A percentile compares a stretch with the other conserved stretches of the same genome.
Conservation (phyloP, 2,888 invertebrate genomes). For the Noctua janthina region DNA sequence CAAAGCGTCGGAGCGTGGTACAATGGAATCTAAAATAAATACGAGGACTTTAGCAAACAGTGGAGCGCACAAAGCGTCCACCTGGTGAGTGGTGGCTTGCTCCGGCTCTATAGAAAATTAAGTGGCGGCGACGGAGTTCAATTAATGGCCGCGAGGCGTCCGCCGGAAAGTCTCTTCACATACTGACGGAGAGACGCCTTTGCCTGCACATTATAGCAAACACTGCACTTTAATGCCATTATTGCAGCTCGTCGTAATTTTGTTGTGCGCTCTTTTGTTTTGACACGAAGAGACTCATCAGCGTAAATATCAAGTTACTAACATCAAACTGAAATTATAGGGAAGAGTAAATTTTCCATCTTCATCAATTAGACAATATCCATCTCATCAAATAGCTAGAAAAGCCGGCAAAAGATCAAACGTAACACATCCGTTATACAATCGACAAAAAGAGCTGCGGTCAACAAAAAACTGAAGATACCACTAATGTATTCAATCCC, state of each 20-base stretch:
- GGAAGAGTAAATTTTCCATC: background rate
- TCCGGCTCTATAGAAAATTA: conserved; percentile 82
- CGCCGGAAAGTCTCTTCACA: conserved; percentile 68
- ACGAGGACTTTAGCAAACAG: conserved; percentile 89
- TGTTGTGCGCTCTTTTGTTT: conserved; percentile 1
- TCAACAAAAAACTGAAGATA: conserved; percentile 41
- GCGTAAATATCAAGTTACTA: background rate
- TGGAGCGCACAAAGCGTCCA: conserved; percentile 86
- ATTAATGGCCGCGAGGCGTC: conserved; percentile 81
- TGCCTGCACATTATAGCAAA: conserved; percentile 49
- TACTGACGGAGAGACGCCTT: conserved; percentile 44
- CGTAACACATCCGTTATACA: background rate
- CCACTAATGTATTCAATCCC: conserved; percentile 58
- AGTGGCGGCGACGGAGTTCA: conserved; percentile 83
- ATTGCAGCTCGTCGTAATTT: conserved; percentile 39
- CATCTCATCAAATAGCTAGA: background rate
- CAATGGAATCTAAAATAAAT: conserved; percentile 90
- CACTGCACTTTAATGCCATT: conserved; percentile 47
- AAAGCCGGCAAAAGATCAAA: background rate
- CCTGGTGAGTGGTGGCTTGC: conserved; percentile 76
- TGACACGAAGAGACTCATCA: background rate
- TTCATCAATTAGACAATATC: background rate
- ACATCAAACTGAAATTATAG: background rate
- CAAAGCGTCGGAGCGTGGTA: conserved; percentile 86
- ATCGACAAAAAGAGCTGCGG: conserved; percentile 16